Base-by-base conservation (phyloP, 2,888 invertebrate species). In the Molorchus minor region DNA sequence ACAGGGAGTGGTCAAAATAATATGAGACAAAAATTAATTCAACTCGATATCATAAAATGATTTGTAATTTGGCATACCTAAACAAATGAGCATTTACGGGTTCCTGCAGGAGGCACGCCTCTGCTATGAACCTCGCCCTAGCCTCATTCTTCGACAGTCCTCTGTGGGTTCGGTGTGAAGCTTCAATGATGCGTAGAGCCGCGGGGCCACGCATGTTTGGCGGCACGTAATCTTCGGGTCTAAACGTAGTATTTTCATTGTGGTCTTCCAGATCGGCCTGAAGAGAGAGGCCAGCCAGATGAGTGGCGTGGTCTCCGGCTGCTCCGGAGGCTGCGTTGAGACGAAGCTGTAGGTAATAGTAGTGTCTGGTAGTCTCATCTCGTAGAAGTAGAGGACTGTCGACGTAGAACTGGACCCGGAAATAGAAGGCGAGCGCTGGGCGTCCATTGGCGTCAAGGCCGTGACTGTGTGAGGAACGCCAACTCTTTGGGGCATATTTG, bases 401-500 rank as follows among this genome's bases (percentile, higher is more conserved):
- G 75, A 96, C 92, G 83, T 96, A 96, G 82, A 93, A 96, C 82
- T 96, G 94, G 75, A 96, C 93, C 70, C 94, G 89, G 80, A 96
- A 90, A 82, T 94, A 91, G 80, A 96, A 86, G 75, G 92, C 92
- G 76, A 96, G 85, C 63, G 94, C 88, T 61, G 96, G 95, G 75
- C 92, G 90, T 70, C 95, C 95, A 81, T 92, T 92, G 79, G 91
- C 90, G 84, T 94, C 94, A 82, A 94, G 84, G 71, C 94, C 94
- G 84, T 93, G 92, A 77, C 92, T 92, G 82, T 93, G 93, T 70
- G 94, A 94, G 72, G 94, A 93, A 81, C 95, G 92, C 96, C 96
- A 96, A 82, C 92, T 92, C 84, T 96, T 96, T 77, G 96, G 94
- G 75, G 95, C 95, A 85, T 96, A 94, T 84, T 97, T 97, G 79